Evolutionary conservation across 2,888 invertebrate genomes (phyloP).

Genomic region (Mystacides longicornis): DNA sequence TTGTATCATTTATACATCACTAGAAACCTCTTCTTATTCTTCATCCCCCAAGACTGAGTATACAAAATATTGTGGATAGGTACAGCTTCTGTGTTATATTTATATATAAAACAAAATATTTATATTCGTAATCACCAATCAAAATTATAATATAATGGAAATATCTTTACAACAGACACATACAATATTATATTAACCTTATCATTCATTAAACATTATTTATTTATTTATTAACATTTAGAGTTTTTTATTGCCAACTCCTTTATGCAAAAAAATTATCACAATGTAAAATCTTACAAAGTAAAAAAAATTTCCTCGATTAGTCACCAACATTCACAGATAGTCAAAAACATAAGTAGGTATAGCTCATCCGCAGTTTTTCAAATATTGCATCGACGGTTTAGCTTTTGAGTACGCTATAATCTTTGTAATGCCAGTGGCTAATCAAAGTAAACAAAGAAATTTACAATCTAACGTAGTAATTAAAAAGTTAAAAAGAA

Average conservation of each 20-base stretch:
- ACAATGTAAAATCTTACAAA: conserved; percentile 25
- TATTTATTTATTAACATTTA: conserved; percentile 1
- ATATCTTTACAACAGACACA: background rate
- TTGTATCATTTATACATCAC: background rate
- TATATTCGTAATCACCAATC: background rate
- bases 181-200: background rate
- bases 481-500: too few relatives aligned
- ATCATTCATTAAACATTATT: too few relatives aligned
- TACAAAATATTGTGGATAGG: background rate
- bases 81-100: background rate
- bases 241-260: conserved; percentile 13
- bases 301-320: conserved; percentile 15
- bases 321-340: background rate
- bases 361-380: too few relatives aligned
- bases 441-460: too few relatives aligned
- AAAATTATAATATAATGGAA: background rate
- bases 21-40: background rate
- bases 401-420: too few relatives aligned
- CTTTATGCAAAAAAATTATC: conserved; percentile 25
- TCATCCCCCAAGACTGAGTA: background rate
- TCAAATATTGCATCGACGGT: too few relatives aligned
- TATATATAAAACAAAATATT: background rate
- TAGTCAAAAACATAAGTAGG: too few relatives aligned
- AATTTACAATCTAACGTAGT: too few relatives aligned
- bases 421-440: too few relatives aligned